Base-by-base conservation (phyloP, 23 tunicate species). In the Halocynthia roretzi region DNA sequence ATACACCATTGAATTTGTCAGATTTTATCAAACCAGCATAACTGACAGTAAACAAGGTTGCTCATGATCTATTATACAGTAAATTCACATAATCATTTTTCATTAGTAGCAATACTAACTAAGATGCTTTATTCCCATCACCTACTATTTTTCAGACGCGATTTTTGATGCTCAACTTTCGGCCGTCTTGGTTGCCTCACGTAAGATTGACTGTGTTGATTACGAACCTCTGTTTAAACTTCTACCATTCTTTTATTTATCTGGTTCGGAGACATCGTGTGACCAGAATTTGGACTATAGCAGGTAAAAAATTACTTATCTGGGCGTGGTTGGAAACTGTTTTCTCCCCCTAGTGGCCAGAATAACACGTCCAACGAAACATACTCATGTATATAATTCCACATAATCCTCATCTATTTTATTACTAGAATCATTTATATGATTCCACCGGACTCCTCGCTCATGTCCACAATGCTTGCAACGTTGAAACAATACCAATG, bases 401-500 rank as follows among this genome's bases (percentile, higher is more conserved):
- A 21, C 1, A 11, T 12, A 49, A 31, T 50, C 77, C 74, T 12
- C 19, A 5, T 17, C 5, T 21, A 10, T 10, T 76, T 76, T 6
- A 40, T 20, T 18, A 11, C 11, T 64, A 82, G 87, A 67, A 68
- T 76, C 4, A 61, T 62, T 56, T 83, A 83, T 60, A 31, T 83
- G 76, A 68, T 76, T 57, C 87, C 87, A 52, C 53, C 78, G 31
- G 81, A 83, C 51, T 76, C 82, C 6, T 52, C 53, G 5, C 51
- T 83, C 40, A 83, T 65, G 68, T 54, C 87, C 5, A 52, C 87
- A 23, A 77, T 83, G 54, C 69, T 83, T 55, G 52, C 76, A 76
- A 77, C 87, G 8, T 66, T 83, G 65, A 56, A 68, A 53, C 81
- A 76, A 76, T 83, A 83, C 55, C 40, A 76, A 54, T 83, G 87